Conservation (phyloP, 1,140 invertebrate species). For the Drosophila baimaii region DNA sequence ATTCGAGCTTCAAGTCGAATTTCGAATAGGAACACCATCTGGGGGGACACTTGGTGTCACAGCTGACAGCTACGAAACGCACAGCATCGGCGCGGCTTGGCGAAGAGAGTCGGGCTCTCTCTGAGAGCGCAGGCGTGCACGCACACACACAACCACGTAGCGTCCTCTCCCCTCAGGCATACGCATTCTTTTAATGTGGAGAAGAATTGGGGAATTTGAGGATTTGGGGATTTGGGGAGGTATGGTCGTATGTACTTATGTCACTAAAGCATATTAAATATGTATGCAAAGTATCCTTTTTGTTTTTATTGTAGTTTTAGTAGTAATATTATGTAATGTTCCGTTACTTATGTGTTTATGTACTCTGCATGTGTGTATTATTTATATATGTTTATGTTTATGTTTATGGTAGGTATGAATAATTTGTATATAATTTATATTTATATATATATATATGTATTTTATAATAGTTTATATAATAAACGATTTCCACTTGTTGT, state of each 20-base stretch:
- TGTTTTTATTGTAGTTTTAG: constrained; percentile 55
- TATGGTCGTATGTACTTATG: constrained; percentile 48
- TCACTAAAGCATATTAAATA: constrained; percentile 71
- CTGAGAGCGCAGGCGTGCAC: background rate
- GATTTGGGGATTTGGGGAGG: background rate
- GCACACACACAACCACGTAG: constrained; percentile 1
- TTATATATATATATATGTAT: constrained; percentile 56
- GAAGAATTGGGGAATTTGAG: background rate
- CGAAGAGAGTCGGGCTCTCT: constrained; percentile 43
- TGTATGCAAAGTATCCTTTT: constrained; percentile 47
- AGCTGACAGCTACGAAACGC: constrained; percentile 11
- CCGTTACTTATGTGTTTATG: constrained; percentile 74
- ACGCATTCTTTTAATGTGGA: constrained; percentile 35
- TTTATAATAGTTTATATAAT: constrained; percentile 78
- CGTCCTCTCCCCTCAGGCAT: constrained; percentile 45
- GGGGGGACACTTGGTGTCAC: constrained; percentile 61
- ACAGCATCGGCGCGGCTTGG: constrained; percentile 63
- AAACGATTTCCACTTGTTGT: constrained; percentile 71
- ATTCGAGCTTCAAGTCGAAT: constrained; percentile 6
- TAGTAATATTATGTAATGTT: constrained; percentile 80
- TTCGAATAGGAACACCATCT: background rate
- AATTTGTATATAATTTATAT: constrained; percentile 63
- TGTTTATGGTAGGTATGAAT: constrained; percentile 54
- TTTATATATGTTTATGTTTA: constrained; percentile 52
- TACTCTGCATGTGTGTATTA: constrained; percentile 55